These are phyloP conservation scores for Polietes domitor DNA, from an alignment of 2,888 invertebrate species.

Conservation along the genomic window DNA sequence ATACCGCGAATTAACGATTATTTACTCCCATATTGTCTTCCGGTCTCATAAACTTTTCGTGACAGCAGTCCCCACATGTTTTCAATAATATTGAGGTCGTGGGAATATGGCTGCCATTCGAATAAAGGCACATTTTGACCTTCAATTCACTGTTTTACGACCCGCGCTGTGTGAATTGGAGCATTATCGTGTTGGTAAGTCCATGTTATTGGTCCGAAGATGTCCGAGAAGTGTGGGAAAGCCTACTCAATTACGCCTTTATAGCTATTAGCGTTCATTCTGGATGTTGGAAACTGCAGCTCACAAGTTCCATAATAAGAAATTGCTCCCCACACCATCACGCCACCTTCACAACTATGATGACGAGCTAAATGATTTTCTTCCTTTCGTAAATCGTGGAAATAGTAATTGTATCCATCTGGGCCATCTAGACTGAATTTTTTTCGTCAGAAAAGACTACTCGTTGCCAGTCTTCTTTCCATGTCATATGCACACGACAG, in stretches of 20 bases:
- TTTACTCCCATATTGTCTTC: too few species aligned
- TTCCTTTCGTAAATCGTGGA: too few species aligned
- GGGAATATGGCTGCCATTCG: background rate
- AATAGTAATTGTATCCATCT: constrained; percentile 5
- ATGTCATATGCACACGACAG: background rate
- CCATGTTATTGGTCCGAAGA: background rate
- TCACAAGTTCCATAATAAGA: constrained; percentile 14
- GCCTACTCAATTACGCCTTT: background rate
- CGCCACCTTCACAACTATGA: too few species aligned
- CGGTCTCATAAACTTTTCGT: background rate
- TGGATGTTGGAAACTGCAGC: background rate
- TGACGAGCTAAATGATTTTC: too few species aligned
- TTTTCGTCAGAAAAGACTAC: constrained; percentile 29
- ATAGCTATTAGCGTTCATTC: background rate
- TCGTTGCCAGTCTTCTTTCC: constrained; percentile 2
- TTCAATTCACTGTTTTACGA: background rate
- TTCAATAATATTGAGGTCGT: background rate
- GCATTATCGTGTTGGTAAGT: constrained; percentile 14
- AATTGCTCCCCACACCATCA: constrained; percentile 7
- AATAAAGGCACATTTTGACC: background rate
- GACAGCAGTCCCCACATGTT: background rate
- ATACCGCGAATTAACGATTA: too few species aligned
- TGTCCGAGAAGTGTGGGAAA: background rate
- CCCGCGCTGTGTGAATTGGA: background rate
- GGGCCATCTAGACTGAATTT: constrained; percentile 18